Base-by-base conservation (phyloP, 1,140 invertebrate species). In the Latrodectus geometricus region DNA sequence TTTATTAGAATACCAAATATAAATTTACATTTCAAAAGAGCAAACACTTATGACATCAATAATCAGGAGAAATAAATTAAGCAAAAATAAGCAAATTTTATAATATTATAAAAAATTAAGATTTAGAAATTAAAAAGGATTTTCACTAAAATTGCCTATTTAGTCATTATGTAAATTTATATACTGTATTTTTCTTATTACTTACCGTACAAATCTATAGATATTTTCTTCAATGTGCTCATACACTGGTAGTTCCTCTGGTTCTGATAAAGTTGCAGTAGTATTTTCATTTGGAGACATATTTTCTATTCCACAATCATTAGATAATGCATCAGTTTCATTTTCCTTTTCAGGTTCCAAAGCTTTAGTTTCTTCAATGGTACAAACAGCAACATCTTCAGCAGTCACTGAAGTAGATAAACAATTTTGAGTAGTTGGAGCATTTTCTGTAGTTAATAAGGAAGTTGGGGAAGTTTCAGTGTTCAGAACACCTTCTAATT, bases 141-240 rank as follows among this genome's bases (percentile, higher is more conserved):
- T 35, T 35, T 35, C 35, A 35, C 35, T 35, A 5, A 35, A 35
- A 35, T 5, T 35, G 35, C 35, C 35, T 3, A 35, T 35, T 35
- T 5, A 35, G 35, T 3, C 35, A 35, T 35, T 35, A 35, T 35
- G 35, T 35, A 35, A 35, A 35, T 35, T 35, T 3, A 35, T 35
- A 1, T 35, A n/a, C n/a, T n/a, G n/a, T 35, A 35, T 35, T 35
- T 35, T 35, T 35, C 35, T 35, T 5, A 87, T 12, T 20, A 81
- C 89, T 88, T 90, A 92, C 92, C 91, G 92, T 89, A 91, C 90
- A 88, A 90, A 90, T 9, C 91, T 88, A 88, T 97, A 98, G 54
- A 95, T 93, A 92, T 97, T 98, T 90, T 97, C 96, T 54, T 93
- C 93, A 70, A 98, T 94, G 89, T 94, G 92, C 88, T 95, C 94